These are phyloP conservation scores for Cinclus cinclus DNA, from an alignment of 2,113 vertebrate species.

Conservation along the genomic window DNA sequence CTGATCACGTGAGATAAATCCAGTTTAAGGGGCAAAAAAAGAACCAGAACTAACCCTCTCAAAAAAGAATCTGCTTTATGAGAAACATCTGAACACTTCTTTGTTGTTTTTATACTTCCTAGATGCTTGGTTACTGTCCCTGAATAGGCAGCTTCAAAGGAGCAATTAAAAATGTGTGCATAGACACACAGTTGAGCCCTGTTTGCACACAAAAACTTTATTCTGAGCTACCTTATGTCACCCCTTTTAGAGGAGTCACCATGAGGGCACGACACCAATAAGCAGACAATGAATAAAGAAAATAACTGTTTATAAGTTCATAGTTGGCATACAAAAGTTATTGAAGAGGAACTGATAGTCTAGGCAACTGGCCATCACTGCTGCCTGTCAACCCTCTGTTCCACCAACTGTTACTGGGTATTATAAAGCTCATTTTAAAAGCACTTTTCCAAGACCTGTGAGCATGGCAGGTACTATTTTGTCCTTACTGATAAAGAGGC, in stretches of 20 bases:
- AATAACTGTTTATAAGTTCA: conserved; percentile 71
- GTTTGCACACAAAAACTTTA: conserved; percentile 72
- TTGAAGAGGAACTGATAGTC: conserved; percentile 66
- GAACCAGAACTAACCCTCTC: not conserved
- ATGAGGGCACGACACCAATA: conserved; percentile 68
- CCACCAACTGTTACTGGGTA: not conserved
- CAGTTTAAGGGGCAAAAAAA: not conserved
- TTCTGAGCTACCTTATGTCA: conserved; percentile 75
- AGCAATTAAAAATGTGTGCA: conserved; percentile 71
- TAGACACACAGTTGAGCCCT: conserved; percentile 69
- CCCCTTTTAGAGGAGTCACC: conserved; percentile 72
- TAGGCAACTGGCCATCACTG: conserved; percentile 37
- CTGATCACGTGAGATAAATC: conserved; percentile 45
- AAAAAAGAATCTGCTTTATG: conserved; percentile 40
- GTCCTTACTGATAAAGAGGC: not conserved
- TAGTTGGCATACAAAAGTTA: conserved; percentile 63
- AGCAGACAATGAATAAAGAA: conserved; percentile 73
- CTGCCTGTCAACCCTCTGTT: conserved; percentile 31
- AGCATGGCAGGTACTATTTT: not conserved
- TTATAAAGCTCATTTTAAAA: conserved; percentile 12
- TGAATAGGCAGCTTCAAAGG: conserved; percentile 63
- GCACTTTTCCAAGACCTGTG: not conserved
- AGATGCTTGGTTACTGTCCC: conserved; percentile 53
- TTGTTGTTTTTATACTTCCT: conserved; percentile 64
- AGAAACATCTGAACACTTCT: conserved; percentile 61